Conservation (phyloP, 2,113 vertebrate genomes). For the Australoheros scitulus region DNA sequence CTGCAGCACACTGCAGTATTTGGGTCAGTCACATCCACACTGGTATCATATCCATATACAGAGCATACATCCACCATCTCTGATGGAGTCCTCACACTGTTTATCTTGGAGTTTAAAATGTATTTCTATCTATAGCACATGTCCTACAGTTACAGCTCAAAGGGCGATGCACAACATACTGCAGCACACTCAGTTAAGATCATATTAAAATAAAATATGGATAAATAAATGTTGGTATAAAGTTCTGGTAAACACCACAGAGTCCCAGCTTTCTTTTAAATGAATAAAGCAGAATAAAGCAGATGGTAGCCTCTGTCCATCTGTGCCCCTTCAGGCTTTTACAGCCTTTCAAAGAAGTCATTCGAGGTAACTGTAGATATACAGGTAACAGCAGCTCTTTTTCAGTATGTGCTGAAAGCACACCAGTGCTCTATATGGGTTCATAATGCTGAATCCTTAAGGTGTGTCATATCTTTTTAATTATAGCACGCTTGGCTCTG, state of each 20-base stretch:
- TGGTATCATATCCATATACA: not conserved
- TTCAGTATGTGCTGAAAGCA: not conserved
- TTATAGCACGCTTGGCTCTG: not conserved
- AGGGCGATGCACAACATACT: no score
- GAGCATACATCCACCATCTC: not conserved
- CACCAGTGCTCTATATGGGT: not conserved
- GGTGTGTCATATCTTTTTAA: not conserved
- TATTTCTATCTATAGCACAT: not conserved
- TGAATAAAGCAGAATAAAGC: no score
- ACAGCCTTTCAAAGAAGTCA: no score
- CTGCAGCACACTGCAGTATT: conserved; percentile 72
- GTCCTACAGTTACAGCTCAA: no score
- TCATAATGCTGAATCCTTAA: not conserved
- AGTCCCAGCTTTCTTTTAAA: no score
- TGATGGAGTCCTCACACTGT: not conserved
- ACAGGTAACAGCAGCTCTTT: not conserved
- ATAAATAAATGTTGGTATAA: no score
- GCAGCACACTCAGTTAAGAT: no score
- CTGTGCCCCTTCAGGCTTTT: no score
- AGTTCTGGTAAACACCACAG: no score
- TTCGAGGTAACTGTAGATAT: no score
- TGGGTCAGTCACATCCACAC: conserved; percentile 57
- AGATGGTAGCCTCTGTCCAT: no score
- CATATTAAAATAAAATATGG: no score
- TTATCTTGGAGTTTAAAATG: not conserved